Evolutionary conservation across 2,888 invertebrate species (phyloP), one percentile per base, ranked within the genome.

Genomic region (Folsomia candida): DNA sequence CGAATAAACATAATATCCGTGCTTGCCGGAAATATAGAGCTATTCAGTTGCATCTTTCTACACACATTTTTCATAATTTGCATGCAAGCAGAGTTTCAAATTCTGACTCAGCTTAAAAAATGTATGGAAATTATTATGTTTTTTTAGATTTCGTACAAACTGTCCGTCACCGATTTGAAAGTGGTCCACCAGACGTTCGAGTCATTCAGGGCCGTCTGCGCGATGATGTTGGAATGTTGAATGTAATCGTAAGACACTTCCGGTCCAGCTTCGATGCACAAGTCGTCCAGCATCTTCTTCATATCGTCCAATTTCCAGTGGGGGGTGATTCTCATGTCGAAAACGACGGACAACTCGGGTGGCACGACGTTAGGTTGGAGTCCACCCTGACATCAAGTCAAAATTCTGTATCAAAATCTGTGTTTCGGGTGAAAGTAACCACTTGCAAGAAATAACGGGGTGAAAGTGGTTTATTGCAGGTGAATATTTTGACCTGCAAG

Each of bases 181-280:
- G 90, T 89, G 1, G 86, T 78, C 91, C 91, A 93, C 83, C 87
- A 93, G 0, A 86, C 86, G 82, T 91, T 91, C 0, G 84, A 84
- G 0, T 85, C 83, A 77, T 90, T 88, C 1, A 47, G 9, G 18
- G 9, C 18, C 9, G 47, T 11, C 18, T 47, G 9, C 18, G 47
- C 47, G 9, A 18, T 18, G 18, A 9, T 47, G 9, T 47, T 18
- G 9, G 9, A 9, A 11, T 18, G 47, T 18, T 11, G 9, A 11
- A 47, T 47, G 18, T 11, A 47, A 11, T 47, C 47, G 18, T 47
- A 47, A 9, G 47, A 47, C 9, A 47, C 47, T 18, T 18, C 47
- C 9, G 47, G 47, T 47, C 47, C 47, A 11, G 47, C 47, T 47
- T 47, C 9, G 9, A 11, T 18, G 9, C 9, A 9, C 9, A 47